Percentiles rank a stretch among this genome's conserved stretches.
Conservation (phyloP, 2,888 invertebrate genomes). For the Sinentomon sp. region DNA sequence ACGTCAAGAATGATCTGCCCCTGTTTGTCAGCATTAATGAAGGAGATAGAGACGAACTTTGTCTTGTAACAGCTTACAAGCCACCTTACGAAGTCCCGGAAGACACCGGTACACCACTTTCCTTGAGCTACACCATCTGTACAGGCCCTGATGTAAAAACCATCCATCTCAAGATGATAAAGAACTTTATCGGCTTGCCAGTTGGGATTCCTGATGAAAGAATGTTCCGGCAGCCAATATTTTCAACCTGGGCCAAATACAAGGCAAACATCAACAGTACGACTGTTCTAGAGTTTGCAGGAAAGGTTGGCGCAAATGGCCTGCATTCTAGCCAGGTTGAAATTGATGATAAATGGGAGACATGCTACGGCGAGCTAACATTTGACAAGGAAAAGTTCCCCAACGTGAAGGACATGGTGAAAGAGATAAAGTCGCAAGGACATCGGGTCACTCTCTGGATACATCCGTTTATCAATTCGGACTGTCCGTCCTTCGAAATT, state of each 20-base stretch:
- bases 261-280: conserved; percentile 34
- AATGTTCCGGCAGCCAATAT: conserved; percentile 52
- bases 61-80: too few relatives aligned
- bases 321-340: conserved; percentile 47
- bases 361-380: conserved; percentile 47
- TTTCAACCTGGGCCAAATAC: conserved; percentile 66
- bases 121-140: too few relatives aligned
- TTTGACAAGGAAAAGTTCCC: conserved; percentile 41
- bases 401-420: conserved; percentile 31
- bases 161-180: too few relatives aligned
- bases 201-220: conserved; percentile 30
- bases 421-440: conserved; percentile 30
- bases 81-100: too few relatives aligned
- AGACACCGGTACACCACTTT: too few relatives aligned
- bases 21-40: too few relatives aligned
- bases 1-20: too few relatives aligned
- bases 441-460: conserved; percentile 54
- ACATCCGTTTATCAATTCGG: conserved; percentile 51
- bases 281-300: conserved; percentile 32
- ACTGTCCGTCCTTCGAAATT: conserved; percentile 32
- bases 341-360: conserved; percentile 66
- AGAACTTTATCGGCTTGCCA: conserved; percentile 33
- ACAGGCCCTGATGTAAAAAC: too few relatives aligned
- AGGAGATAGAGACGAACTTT: too few relatives aligned
- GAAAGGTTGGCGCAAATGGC: conserved; percentile 33